These are phyloP conservation scores for Eutolmus rufibarbis DNA, from an alignment of 2,888 invertebrate species.

Conservation along the genomic window DNA sequence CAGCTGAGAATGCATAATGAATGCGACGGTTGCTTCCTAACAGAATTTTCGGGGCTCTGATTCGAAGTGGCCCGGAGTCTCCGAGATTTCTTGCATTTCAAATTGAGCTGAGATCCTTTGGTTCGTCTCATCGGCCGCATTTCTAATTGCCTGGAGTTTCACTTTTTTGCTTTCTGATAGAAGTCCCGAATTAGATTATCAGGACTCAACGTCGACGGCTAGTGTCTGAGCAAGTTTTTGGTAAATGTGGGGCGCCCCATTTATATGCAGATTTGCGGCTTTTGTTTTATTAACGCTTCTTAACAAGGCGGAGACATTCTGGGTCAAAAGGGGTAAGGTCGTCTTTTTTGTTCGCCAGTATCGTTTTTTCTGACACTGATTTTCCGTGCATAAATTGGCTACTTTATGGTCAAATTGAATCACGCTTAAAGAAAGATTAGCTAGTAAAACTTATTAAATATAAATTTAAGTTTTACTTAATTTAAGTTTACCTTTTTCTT, in stretches of 20 bases:
- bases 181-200: not conserved
- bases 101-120: slow-evolving; percentile 16
- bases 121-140: slow-evolving; percentile 3
- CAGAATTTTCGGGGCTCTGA: slow-evolving; percentile 19
- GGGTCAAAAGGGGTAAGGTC: not conserved
- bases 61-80: not conserved
- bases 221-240: not conserved
- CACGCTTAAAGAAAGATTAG: not conserved
- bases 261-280: slow-evolving; percentile 32
- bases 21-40: slow-evolving; percentile 25
- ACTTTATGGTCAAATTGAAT: not conserved
- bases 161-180: not conserved
- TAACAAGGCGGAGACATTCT: not conserved
- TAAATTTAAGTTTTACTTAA: no score
- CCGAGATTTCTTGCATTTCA: slow-evolving; percentile 22
- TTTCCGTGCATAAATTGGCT: not conserved
- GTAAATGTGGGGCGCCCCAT: slow-evolving; percentile 23
- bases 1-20: slow-evolving; percentile 41
- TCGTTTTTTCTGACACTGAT: not conserved
- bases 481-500: no score
- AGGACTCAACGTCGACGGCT: not conserved
- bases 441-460: no score
- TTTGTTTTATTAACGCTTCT: not conserved
- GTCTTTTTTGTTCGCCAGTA: not conserved
- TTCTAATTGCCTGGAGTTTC: slow-evolving; percentile 32